These are phyloP conservation scores for Pygmarrhopalites habei DNA, from an alignment of 1,140 invertebrate species.

Conservation along the genomic window DNA sequence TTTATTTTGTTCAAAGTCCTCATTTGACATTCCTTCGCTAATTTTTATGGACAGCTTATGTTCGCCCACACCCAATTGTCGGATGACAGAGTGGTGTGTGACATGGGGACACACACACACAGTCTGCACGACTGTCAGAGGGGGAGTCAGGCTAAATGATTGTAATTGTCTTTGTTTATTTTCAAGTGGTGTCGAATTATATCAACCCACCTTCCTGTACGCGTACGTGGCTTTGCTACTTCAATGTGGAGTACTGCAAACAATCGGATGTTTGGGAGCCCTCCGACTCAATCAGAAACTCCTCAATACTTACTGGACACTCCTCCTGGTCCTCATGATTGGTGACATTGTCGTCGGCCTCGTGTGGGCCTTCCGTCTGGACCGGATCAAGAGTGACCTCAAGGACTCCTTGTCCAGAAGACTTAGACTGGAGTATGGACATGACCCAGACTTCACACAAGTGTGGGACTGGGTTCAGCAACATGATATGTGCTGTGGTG, in stretches of 20 bases:
- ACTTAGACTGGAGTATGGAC: conserved; percentile 58
- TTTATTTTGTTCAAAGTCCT: too few species aligned
- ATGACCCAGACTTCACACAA: conserved; percentile 61
- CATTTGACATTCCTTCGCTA: too few species aligned
- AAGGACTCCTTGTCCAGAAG: conserved; percentile 56
- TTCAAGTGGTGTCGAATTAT: conserved; percentile 46
- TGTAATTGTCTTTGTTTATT: too few species aligned
- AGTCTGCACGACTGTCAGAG: too few species aligned
- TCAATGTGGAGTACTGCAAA: conserved; percentile 52
- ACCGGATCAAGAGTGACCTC: conserved; percentile 63
- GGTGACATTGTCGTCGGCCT: conserved; percentile 75
- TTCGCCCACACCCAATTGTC: too few species aligned
- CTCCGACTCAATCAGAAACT: conserved; percentile 61
- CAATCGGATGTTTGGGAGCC: conserved; percentile 60
- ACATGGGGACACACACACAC: too few species aligned
- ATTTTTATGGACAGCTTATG: too few species aligned
- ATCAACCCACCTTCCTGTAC: conserved; percentile 74
- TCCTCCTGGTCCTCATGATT: conserved; percentile 56
- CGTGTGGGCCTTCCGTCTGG: conserved; percentile 78
- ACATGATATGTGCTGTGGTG: conserved; percentile 70
- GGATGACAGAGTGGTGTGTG: too few species aligned
- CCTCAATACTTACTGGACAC: conserved; percentile 12
- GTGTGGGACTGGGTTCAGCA: conserved; percentile 73
- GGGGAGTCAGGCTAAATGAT: too few species aligned
- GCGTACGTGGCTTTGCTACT: conserved; percentile 70